Percentiles rank a stretch among this genome's conserved stretches.
Conservation (phyloP, 2,797 vertebrate genomes). For the Babyrousa celebensis region DNA sequence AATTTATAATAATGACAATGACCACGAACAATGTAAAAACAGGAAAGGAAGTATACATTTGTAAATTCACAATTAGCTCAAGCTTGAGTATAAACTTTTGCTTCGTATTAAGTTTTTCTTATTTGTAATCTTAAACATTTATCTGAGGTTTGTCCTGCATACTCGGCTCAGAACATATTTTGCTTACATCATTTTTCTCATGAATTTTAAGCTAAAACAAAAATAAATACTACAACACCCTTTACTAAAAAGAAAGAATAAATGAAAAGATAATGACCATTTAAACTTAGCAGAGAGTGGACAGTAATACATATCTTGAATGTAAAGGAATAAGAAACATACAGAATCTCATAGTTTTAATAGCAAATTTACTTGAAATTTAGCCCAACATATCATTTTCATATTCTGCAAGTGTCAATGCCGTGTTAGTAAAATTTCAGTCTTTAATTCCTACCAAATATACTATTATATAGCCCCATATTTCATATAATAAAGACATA, state of each 20-base stretch:
- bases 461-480: conserved; percentile 59
- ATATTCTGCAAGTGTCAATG: conserved; percentile 64
- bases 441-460: neutral
- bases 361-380: conserved; percentile 70
- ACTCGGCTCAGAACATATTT: neutral
- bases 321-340: conserved; percentile 56
- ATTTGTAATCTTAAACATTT: neutral
- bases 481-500: conserved; percentile 78
- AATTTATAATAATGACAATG: neutral
- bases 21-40: neutral
- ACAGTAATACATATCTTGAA: neutral
- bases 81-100: neutral
- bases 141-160: neutral
- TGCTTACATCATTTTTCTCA: neutral
- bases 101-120: neutral
- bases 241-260: neutral
- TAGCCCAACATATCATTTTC: conserved; percentile 62
- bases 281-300: neutral
- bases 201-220: neutral
- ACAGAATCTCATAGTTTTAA: conserved; percentile 76
- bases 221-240: neutral
- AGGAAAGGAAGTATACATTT: neutral
- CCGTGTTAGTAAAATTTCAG: conserved; percentile 70
- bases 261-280: neutral
- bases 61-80: neutral